Evolutionary conservation across 2,888 invertebrate species (phyloP).

Genomic region (Pristionchus fissidentatus): DNA sequence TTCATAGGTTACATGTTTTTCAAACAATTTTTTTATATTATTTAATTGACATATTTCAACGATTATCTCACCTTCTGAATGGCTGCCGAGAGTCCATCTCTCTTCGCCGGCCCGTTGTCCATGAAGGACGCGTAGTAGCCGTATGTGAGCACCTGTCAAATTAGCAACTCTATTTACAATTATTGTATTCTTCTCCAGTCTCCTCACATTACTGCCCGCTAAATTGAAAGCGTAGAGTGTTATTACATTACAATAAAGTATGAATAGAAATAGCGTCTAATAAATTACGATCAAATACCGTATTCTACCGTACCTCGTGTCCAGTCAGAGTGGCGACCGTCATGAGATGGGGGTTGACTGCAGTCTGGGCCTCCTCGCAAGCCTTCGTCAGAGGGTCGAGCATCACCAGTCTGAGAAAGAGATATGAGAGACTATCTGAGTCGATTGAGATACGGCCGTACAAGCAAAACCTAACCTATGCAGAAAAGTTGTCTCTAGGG

Average conservation of each 20-base stretch:
- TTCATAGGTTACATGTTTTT: neutral
- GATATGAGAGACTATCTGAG: no score
- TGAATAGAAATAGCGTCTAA: neutral
- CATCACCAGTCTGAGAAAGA: slow-evolving; percentile 64
- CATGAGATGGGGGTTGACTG: slow-evolving; percentile 82
- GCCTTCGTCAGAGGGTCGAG: slow-evolving; percentile 71
- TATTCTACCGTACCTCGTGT: slow-evolving; percentile 55
- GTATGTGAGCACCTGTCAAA: slow-evolving; percentile 58
- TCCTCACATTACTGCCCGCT: neutral
- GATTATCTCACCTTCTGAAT: slow-evolving; percentile 27
- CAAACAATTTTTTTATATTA: neutral
- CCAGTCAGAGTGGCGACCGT: slow-evolving; percentile 73
- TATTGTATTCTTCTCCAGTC: neutral
- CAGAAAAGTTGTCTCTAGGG: no score
- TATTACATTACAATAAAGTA: neutral
- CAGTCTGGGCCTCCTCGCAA: slow-evolving; percentile 63
- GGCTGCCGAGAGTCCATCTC: neutral
- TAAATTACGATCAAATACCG: neutral
- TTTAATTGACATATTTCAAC: neutral
- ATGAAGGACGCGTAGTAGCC: slow-evolving; percentile 71
- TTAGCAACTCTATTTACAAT: neutral
- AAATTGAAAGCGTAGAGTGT: neutral
- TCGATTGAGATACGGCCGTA: no score
- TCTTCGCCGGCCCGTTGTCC: slow-evolving; percentile 70
- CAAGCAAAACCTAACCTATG: no score